These are phyloP conservation scores for Tachysurus fulvidraco DNA, from an alignment of 2,113 vertebrate genomes.

Conservation along the genomic window DNA sequence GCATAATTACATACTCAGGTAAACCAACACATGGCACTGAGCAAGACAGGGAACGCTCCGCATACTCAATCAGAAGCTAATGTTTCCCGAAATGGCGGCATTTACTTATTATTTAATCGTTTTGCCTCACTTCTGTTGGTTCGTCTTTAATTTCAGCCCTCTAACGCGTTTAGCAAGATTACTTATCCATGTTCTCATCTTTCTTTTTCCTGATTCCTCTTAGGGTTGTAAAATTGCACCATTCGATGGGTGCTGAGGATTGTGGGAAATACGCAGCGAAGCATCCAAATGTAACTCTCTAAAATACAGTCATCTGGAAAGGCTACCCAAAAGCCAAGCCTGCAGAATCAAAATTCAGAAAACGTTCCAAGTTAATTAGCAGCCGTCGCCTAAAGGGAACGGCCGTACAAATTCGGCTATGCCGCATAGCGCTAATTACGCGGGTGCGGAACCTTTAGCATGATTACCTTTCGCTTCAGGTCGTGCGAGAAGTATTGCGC, in stretches of 20 bases:
- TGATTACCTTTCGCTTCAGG: not conserved
- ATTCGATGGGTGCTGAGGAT: not conserved
- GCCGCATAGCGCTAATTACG: not conserved
- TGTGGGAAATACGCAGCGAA: not conserved
- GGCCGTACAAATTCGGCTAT: not conserved
- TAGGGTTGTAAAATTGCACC: not conserved
- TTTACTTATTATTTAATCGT: not conserved
- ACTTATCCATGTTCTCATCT: not conserved
- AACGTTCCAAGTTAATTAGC: not conserved
- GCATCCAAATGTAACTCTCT: not conserved
- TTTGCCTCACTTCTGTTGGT: not conserved
- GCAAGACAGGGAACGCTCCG: not conserved
- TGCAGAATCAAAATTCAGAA: not conserved
- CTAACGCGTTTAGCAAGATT: not conserved
- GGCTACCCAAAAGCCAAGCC: not conserved
- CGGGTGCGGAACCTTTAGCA: not conserved
- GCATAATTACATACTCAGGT: slow-evolving; percentile 8
- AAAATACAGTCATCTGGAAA: not conserved
- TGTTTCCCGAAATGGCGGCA: not conserved
- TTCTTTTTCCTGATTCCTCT: not conserved
- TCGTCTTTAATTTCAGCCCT: not conserved
- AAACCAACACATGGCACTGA: not conserved
- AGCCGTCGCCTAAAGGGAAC: not conserved
- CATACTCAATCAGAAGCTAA: too few species aligned
- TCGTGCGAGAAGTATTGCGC: not conserved